Base-by-base conservation (phyloP, 2,888 invertebrate genomes). In the Drosophila mettleri region DNA sequence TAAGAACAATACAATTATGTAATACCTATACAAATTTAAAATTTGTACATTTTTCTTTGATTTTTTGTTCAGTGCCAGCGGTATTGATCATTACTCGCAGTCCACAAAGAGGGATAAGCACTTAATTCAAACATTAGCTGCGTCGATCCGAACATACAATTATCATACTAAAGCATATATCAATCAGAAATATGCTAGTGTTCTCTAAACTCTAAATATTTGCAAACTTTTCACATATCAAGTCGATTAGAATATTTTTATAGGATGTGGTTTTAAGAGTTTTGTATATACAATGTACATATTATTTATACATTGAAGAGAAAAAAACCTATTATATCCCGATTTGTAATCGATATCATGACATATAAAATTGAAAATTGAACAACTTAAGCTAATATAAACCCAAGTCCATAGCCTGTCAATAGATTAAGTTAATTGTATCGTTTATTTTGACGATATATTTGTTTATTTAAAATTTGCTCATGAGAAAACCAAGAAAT, bases 131-230 rank as follows among this genome's bases (percentile, higher is more conserved):
- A 94, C 94, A 77, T 94, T 95, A 81, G 95, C 94, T 69, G 93
- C 94, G 74, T 95, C 95, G 78, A 95, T 95, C 80, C 93, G 94
- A 76, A 95, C 95, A 92, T 95, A 95, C 84, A 94, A 95, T 77
- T 95, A 95, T 92, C 96, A 96, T 92, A 95, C 94, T 89, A 96
- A 95, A 92, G 95, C 95, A 86, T 94, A 95, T 86, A 95, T 95
- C 91, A 94, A 95, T 92, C 94, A 95, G 93, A 95, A 95, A 93
- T 96, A 95, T 93, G 94, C 94, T 20, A 89, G 83, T 81, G 91
- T 92, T 68, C 91, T 92, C 76, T 92, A 91, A 91, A 72, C 0
- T 24, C 49, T 34, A 38, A 49, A 49, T 38, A 66, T 45, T 69
- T 63, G 65, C 43, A 36, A 64, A 53, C 55, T 61, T 64, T 51